These are phyloP conservation scores for Marasmarcha lunaedactyla DNA, from an alignment of 2,888 invertebrate species.

Conservation along the genomic window DNA sequence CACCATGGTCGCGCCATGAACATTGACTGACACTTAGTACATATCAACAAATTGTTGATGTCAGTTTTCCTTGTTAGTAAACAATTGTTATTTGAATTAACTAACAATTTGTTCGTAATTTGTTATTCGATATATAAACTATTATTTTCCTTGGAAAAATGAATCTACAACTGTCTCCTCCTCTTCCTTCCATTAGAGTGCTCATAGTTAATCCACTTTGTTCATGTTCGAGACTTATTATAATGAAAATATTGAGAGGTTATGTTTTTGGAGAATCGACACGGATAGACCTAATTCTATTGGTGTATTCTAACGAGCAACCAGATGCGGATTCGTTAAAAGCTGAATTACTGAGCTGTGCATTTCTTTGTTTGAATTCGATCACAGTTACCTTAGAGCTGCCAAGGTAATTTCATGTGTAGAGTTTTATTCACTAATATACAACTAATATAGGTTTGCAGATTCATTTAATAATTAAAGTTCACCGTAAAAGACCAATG, in stretches of 20 bases:
- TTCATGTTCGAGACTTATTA: conserved; percentile 29
- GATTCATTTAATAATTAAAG: too few species aligned
- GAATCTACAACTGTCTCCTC: conserved; percentile 34
- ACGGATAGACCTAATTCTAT: conserved; percentile 35
- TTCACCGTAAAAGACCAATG: too few species aligned
- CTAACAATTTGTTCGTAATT: too few species aligned
- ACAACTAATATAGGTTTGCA: too few species aligned
- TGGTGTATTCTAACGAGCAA: conserved; percentile 42
- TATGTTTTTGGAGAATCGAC: conserved; percentile 35
- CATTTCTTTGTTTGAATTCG: conserved; percentile 33
- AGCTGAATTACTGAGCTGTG: conserved; percentile 34
- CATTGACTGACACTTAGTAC: too few species aligned
- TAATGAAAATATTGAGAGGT: conserved; percentile 42
- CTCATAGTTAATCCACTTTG: conserved; percentile 40
- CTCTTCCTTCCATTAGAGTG: conserved; percentile 32
- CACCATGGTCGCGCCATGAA: too few species aligned
- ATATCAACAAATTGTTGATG: too few species aligned
- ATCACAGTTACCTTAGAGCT: conserved; percentile 36
- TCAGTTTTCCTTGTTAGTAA: too few species aligned
- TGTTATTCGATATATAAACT: too few species aligned
- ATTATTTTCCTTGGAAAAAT: too few species aligned
- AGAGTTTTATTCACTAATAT: not conserved
- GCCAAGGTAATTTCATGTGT: conserved; percentile 31
- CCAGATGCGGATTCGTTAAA: conserved; percentile 27
- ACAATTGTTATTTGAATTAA: too few species aligned